Evolutionary conservation across 1,140 invertebrate genomes (phyloP), one percentile per base, ranked within the genome.

Genomic region (Aphaenogaster floridana): DNA sequence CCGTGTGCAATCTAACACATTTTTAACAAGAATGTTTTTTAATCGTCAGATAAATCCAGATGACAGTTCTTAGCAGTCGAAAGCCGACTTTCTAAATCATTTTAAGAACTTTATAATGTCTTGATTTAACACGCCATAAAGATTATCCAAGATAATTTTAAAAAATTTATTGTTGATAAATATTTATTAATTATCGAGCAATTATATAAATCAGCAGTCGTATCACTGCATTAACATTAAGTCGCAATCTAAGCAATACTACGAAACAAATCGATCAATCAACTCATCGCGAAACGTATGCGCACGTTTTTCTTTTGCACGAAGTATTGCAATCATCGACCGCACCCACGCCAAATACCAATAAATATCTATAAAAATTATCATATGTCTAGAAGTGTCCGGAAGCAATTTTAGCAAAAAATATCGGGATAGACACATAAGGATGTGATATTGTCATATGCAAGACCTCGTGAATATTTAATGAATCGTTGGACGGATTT

Each of bases 381-480:
- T 45, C 15, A 48, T 28, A 78, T 28, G 54, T 86, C 6, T 48
- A 77, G 45, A 50, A 68, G 21, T 8, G 17, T 86, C 48, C 21
- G 45, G 57, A 88, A 79, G 34, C 21, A 15, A 15, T 61, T 5
- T 69, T 5, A 69, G 13, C 34, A 69, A 28, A 88, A 45, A 78
- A 57, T 45, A 45, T n/a, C 15, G 6, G 8, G 5, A 2, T 50
- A n/a, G 9, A 54, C 3, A 13, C 52, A 15, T 54, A 61, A 71
- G 4, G 11, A 74, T 42, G 36, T 48, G 28, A 63, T 79, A 66
- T 66, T 88, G 11, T 88, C 15, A 11, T 34, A 69, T 21, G 9
- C 2, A 74, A 78, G 45, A 28, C 39, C 68, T 86, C 36, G 57
- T 76, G 76, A 88, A 89, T 89, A 89, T 79, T 86, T 88, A 79